Base-by-base conservation (phyloP, 2,797 vertebrate genomes). In the Dryobates pubescens region DNA sequence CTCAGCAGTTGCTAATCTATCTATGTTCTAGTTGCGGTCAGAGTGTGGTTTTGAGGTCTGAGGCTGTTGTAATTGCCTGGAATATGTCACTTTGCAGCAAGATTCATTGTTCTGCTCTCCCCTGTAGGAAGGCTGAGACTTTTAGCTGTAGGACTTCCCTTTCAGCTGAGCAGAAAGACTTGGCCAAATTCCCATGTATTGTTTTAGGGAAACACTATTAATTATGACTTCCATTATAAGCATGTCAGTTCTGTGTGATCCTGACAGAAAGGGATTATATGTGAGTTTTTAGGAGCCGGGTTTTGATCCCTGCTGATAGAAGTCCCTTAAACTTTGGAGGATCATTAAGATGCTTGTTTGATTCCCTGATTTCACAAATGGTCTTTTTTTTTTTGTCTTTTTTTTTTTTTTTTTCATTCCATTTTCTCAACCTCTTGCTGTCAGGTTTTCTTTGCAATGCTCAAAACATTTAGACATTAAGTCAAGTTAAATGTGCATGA, bases 11-110 rank as follows among this genome's bases (percentile, higher is more conserved):
- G 83, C 69, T 87, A 91, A 93, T 95, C 81, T 90, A 62, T 90
- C 93, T 94, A 86, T 90, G 91, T 88, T 90, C 38, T 88, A 91
- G 91, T 90, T 78, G 36, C 91, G 90, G 71, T 92, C 88, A 56
- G 63, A 93, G 68, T 72, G 72, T 65, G 78, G 58, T 75, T 96
- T 88, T 86, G 88, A 83, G 92, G 43, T 71, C 76, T 93, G 83
- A 82, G 72, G 82, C 82, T 93, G 84, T 82, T 92, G 88, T 93
- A 93, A 91, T 94, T 94, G 93, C 84, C 93, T 93, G 79, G 79
- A 92, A 81, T 89, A 81, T 89, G 61, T 86, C 82, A 62, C 32
- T 80, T 59, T 63, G 75, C 83, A 85, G 72, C 26, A 29, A 92
- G 82, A 79, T 74, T 88, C 88, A 84, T 93, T 93, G 88, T 95